These are phyloP conservation scores for Drosophila willistoni DNA, from an alignment of 1,140 invertebrate genomes.

Conservation along the genomic window DNA sequence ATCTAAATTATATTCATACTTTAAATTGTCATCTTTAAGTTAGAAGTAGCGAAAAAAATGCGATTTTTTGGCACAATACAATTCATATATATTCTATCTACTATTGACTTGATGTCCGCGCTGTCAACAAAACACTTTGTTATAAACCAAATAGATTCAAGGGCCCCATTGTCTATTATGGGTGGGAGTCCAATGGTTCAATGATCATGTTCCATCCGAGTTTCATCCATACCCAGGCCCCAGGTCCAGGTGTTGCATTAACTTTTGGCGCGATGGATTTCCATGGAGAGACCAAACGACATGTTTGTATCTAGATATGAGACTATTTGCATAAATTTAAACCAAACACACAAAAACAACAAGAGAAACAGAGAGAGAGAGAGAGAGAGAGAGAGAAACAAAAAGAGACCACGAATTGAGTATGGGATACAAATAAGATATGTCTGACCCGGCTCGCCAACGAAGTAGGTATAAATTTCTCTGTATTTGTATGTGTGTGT, in stretches of 20 bases:
- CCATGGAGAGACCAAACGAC: slow-evolving; percentile 28
- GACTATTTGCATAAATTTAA: slow-evolving; percentile 62
- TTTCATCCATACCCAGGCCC: background rate
- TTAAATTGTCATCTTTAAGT: background rate
- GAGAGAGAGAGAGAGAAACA: slow-evolving; percentile 38
- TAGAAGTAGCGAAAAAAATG: background rate
- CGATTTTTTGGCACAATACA: background rate
- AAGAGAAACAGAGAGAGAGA: slow-evolving; percentile 43
- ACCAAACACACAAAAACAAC: slow-evolving; percentile 40
- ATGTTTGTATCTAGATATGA: slow-evolving; percentile 38
- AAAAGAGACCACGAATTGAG: slow-evolving; percentile 45
- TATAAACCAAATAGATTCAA: background rate
- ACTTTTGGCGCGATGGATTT: slow-evolving; percentile 53
- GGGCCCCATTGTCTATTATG: background rate
- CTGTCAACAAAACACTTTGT: background rate
- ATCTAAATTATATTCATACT: background rate
- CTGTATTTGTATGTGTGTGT: slow-evolving; percentile 25
- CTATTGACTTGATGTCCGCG: too few species aligned
- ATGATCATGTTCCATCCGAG: slow-evolving; percentile 4
- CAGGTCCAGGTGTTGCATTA: slow-evolving; percentile 33
- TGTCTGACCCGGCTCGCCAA: slow-evolving; percentile 15
- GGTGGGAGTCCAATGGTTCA: background rate
- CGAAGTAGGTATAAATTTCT: slow-evolving; percentile 16
- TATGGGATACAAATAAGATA: slow-evolving; percentile 44
- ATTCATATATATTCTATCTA: background rate